Conservation (phyloP, 1,140 invertebrate species). For the Lasaia peninsularis region DNA sequence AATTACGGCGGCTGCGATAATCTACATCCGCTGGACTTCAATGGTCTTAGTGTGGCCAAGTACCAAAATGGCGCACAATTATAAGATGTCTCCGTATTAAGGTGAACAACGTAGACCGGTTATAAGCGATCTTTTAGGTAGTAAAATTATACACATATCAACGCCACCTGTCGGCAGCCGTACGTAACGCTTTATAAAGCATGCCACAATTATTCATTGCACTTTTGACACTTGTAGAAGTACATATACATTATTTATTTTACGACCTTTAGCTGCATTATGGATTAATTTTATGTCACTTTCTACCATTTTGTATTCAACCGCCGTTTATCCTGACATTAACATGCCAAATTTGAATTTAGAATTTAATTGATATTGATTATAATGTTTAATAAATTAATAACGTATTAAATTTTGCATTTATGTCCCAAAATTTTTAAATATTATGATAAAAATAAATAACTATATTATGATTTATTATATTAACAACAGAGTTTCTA, state of each 20-base stretch:
- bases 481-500: too few species aligned
- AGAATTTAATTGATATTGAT: too few species aligned
- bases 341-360: too few species aligned
- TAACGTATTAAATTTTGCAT: too few species aligned
- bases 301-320: neutral
- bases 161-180: constrained; percentile 19
- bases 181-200: neutral
- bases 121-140: constrained; percentile 11
- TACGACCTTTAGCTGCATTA: neutral
- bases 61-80: constrained; percentile 16
- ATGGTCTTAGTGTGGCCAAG: constrained; percentile 4
- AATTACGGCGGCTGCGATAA: neutral
- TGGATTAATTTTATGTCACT: neutral
- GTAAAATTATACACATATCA: constrained; percentile 23
- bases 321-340: too few species aligned
- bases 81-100: constrained; percentile 20
- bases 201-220: neutral
- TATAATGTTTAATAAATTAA: too few species aligned
- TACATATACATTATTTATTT: constrained; percentile 7
- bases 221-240: neutral
- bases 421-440: too few species aligned
- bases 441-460: too few species aligned
- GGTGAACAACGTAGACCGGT: constrained; percentile 10
- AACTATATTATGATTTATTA: too few species aligned
- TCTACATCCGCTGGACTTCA: constrained; percentile 7